Evolutionary conservation across 2,888 invertebrate species (phyloP).

Genomic region (Lamellibrachia satsuma): DNA sequence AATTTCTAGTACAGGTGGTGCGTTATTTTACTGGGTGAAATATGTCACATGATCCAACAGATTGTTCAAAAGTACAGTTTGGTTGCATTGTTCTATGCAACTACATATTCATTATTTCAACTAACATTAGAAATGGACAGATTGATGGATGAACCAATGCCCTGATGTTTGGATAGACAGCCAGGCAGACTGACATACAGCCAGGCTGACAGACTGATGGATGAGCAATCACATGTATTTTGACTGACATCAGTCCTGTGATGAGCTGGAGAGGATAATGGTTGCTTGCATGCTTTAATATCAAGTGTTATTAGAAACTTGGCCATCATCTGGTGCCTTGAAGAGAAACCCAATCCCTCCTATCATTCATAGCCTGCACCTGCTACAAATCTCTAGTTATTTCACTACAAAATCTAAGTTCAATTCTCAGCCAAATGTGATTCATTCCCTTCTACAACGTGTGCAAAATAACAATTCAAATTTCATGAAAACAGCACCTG

Average conservation of each 20-base stretch:
- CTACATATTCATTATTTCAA: neutral
- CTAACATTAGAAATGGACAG: neutral
- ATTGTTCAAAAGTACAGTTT: neutral
- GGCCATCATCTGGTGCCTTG: neutral
- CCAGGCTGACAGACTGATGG: neutral
- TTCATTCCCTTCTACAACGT: neutral
- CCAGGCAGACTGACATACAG: neutral
- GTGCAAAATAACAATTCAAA: neutral
- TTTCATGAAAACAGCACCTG: neutral
- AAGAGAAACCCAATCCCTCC: neutral
- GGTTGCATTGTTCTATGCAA: constrained; percentile 17
- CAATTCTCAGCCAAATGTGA: neutral
- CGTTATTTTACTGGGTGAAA: neutral
- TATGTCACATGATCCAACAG: neutral
- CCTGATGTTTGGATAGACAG: neutral
- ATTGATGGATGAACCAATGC: neutral
- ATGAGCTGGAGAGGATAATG: neutral
- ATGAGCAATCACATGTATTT: neutral
- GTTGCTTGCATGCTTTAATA: neutral
- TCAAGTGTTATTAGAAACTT: constrained; percentile 2
- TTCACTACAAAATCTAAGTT: neutral
- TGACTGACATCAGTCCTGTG: neutral
- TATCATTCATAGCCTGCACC: neutral
- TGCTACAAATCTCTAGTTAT: neutral
- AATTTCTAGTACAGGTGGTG: neutral